Percentiles rank a stretch among this genome's conserved stretches.
phyloP scores from a whole-genome alignment of 2,113 vertebrate species.

The Sapajus apella region DNA sequence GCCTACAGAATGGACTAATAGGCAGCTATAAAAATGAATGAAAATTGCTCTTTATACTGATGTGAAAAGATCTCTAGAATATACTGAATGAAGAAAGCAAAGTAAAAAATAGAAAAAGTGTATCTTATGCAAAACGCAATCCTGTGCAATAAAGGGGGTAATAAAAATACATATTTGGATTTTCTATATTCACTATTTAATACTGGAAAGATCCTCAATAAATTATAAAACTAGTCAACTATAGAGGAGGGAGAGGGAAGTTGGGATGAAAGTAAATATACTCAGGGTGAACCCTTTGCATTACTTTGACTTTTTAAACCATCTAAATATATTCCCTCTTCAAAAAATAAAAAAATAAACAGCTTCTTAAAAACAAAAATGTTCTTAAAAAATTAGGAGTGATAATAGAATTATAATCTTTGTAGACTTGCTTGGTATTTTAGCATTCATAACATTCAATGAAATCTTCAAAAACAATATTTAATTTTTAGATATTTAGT shows the following conservation, averaged over 20 bases:
- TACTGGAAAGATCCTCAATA: background rate
- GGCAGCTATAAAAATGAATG: background rate
- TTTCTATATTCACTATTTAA: background rate
- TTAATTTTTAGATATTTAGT: background rate
- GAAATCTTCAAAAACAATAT: background rate
- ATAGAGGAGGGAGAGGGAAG: background rate
- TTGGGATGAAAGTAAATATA: background rate
- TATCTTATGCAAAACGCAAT: background rate
- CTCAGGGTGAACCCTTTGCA: background rate
- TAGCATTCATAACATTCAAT: background rate
- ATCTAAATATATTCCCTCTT: background rate
- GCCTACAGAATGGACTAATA: background rate
- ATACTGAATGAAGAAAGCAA: background rate
- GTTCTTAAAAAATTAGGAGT: background rate
- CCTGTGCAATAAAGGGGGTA: background rate
- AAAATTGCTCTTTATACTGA: background rate
- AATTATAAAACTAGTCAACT: background rate
- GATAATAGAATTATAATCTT: constrained; percentile 1
- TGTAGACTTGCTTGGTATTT: background rate
- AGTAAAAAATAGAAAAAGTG: background rate
- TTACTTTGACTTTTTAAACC: background rate
- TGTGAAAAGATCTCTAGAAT: background rate
- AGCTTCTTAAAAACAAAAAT: background rate
- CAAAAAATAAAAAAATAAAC: background rate
- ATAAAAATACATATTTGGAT: background rate